Conservation (phyloP, 2,797 vertebrate genomes). For the Pogonophryne albipinna region DNA sequence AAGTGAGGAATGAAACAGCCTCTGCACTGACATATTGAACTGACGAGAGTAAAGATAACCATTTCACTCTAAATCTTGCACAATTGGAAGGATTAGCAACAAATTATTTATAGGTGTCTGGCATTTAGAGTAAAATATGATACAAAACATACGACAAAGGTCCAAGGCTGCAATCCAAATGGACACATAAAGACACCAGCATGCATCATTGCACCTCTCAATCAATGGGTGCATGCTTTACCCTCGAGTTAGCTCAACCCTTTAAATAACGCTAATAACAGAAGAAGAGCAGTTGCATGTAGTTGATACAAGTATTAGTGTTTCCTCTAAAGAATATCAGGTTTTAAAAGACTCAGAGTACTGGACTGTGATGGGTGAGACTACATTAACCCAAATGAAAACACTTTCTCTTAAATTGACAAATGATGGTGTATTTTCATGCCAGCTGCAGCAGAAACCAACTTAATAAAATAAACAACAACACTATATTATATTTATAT, state of each 20-base stretch:
- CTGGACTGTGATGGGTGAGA: background rate
- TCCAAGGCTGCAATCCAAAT: background rate
- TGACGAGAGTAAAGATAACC: background rate
- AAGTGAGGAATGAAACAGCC: background rate
- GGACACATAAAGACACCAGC: too few species aligned
- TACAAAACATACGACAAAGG: background rate
- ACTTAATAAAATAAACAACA: background rate
- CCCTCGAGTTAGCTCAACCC: background rate
- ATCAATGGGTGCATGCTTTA: background rate
- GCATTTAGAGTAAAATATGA: too few species aligned
- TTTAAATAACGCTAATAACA: background rate
- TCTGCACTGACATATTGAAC: background rate
- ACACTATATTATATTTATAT: background rate
- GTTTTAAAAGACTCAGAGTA: too few species aligned
- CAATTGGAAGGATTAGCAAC: background rate
- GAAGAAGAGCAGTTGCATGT: background rate
- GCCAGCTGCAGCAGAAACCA: constrained; percentile 26
- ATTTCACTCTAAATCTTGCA: background rate
- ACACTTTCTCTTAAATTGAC: constrained; percentile 22
- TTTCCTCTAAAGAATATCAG: too few species aligned
- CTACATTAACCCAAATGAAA: constrained; percentile 34
- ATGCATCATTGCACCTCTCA: background rate
- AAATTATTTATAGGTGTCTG: too few species aligned
- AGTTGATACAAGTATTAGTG: too few species aligned
- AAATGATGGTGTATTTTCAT: constrained; percentile 13